Percentiles rank a stretch among this genome's conserved stretches.
Conservation (phyloP, 2,113 vertebrate genomes). For the Gymnogyps californianus region DNA sequence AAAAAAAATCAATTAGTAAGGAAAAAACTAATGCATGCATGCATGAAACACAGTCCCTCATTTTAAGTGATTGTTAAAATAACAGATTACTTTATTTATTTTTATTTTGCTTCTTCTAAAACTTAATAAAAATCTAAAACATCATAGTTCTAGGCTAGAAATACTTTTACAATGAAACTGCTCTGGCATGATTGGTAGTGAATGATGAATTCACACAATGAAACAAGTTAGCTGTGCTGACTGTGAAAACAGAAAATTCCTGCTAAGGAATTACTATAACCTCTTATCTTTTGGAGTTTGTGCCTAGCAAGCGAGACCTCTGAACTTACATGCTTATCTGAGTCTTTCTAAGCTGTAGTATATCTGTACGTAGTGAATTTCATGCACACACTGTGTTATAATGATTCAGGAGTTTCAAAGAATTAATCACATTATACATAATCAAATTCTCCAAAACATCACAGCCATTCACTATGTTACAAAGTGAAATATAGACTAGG, state of each 20-base stretch:
- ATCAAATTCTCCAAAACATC: neutral
- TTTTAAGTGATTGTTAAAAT: neutral
- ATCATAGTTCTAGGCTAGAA: neutral
- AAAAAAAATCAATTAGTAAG: neutral
- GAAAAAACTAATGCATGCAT: neutral
- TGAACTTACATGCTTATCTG: neutral
- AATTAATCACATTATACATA: neutral
- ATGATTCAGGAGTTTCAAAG: neutral
- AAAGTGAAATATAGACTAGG: neutral
- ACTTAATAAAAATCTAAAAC: neutral
- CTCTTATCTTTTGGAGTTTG: neutral
- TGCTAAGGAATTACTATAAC: neutral
- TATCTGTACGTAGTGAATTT: fast-evolving
- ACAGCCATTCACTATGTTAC: fast-evolving
- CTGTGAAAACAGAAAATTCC: neutral
- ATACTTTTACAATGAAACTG: neutral
- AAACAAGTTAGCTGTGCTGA: neutral
- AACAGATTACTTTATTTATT: neutral
- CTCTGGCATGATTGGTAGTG: neutral
- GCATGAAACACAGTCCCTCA: neutral
- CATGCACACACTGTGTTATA: neutral
- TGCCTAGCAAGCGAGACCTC: neutral
- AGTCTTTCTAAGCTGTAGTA: neutral
- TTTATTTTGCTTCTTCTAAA: neutral
- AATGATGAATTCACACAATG: no score